phyloP scores from a whole-genome alignment of 2,888 invertebrate species.

The Pachycephus smyrnensis region DNA sequence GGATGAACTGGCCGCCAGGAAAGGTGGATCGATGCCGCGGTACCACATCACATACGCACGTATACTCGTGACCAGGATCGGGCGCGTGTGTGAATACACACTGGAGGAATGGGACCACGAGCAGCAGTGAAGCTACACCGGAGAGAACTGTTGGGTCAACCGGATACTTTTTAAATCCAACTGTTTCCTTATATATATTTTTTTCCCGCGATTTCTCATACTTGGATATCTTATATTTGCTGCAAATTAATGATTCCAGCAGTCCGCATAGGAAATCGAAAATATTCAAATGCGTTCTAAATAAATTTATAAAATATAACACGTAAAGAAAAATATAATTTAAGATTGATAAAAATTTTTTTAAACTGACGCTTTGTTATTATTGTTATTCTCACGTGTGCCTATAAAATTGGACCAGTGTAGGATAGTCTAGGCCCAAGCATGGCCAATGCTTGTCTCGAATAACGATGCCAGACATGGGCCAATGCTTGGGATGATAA shows the following conservation, averaged over 20 bases:
- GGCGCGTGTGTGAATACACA: neutral
- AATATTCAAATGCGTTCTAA: too few relatives aligned
- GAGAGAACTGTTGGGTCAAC: neutral
- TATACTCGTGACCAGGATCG: neutral
- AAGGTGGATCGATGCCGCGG: conserved; percentile 59
- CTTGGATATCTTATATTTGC: neutral
- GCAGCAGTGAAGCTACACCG: neutral
- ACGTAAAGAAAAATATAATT: too few relatives aligned
- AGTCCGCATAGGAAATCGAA: neutral
- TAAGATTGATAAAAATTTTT: too few relatives aligned
- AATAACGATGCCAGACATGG: too few relatives aligned
- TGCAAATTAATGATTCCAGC: neutral
- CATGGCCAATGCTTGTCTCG: too few relatives aligned
- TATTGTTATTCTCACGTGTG: too few relatives aligned
- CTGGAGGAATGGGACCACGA: neutral
- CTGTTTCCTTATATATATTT: neutral
- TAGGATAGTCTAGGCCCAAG: too few relatives aligned
- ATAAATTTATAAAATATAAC: too few relatives aligned
- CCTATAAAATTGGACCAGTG: too few relatives aligned
- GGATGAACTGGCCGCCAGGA: conserved; percentile 49
- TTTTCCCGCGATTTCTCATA: neutral
- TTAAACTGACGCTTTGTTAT: too few relatives aligned
- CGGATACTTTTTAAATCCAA: neutral
- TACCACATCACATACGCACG: conserved; percentile 30
- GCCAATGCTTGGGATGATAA: too few relatives aligned